Conservation (phyloP, 2,113 vertebrate genomes). For the Phaethon lepturus region DNA sequence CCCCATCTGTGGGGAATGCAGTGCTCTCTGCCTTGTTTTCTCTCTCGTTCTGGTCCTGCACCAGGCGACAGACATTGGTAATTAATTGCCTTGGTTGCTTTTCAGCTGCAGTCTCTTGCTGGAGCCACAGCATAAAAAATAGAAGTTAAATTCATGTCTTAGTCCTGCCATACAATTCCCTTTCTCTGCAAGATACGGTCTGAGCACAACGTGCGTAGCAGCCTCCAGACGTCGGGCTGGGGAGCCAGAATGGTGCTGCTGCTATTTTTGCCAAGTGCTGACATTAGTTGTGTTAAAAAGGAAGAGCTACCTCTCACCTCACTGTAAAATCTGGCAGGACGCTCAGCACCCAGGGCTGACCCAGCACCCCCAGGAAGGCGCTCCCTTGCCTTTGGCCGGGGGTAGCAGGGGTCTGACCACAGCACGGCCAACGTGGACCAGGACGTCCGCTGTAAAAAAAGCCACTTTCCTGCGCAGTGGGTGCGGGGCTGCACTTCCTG, state of each 20-base stretch:
- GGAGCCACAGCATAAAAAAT: neutral
- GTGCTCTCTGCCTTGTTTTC: neutral
- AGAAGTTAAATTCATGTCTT: neutral
- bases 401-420: neutral
- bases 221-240: neutral
- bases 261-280: conserved; percentile 8
- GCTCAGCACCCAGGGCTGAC: neutral
- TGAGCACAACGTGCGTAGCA: neutral
- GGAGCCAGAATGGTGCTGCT: neutral
- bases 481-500: rapidly evolving
- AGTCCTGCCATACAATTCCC: neutral
- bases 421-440: rapidly evolving
- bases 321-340: neutral
- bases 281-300: neutral
- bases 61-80: neutral
- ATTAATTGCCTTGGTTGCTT: neutral
- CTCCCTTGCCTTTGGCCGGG: neutral
- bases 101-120: neutral
- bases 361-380: neutral
- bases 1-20: neutral
- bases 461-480: rapidly evolving
- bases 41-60: neutral
- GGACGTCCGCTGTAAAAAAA: neutral
- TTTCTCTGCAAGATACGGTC: neutral
- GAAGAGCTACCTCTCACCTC: neutral